Evolutionary conservation across 2,888 invertebrate genomes (phyloP).

Genomic region (Galerucella pusilla): DNA sequence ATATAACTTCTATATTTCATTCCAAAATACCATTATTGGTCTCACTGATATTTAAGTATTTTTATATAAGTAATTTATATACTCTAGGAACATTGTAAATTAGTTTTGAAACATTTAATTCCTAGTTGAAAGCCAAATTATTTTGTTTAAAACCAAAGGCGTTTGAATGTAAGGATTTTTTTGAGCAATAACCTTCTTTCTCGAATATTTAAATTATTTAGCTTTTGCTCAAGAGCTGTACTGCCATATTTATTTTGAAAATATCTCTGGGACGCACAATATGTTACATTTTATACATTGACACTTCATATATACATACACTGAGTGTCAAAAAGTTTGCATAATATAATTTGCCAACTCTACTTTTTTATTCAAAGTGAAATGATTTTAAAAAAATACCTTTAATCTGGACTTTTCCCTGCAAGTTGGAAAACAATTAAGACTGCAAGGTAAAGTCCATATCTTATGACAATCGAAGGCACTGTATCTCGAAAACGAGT

Average conservation of each 20-base stretch:
- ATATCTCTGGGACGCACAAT: constrained; percentile 26
- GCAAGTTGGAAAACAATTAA: too few relatives aligned
- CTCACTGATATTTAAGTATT: constrained; percentile 57
- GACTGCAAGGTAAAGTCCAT: too few relatives aligned
- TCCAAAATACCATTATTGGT: constrained; percentile 53
- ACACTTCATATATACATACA: too few relatives aligned
- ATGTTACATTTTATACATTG: too few relatives aligned
- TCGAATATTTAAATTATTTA: constrained; percentile 34
- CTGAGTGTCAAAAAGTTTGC: too few relatives aligned
- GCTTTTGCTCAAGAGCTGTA: constrained; percentile 45
- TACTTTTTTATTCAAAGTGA: too few relatives aligned
- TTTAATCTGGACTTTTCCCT: too few relatives aligned
- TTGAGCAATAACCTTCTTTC: constrained; percentile 38
- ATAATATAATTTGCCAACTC: too few relatives aligned
- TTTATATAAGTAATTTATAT: constrained; percentile 57
- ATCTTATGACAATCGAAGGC: too few relatives aligned
- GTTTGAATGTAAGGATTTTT: constrained; percentile 45
- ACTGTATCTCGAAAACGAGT: too few relatives aligned
- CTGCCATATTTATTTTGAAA: constrained; percentile 33
- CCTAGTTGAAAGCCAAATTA: constrained; percentile 47
- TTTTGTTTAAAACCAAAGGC: constrained; percentile 54
- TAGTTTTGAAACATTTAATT: constrained; percentile 42
- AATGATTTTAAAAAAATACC: too few relatives aligned
- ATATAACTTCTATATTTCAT: constrained; percentile 55
- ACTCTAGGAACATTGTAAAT: constrained; percentile 49